Evolutionary conservation across 1,140 invertebrate genomes (phyloP).

Genomic region (Eumaeus atala): DNA sequence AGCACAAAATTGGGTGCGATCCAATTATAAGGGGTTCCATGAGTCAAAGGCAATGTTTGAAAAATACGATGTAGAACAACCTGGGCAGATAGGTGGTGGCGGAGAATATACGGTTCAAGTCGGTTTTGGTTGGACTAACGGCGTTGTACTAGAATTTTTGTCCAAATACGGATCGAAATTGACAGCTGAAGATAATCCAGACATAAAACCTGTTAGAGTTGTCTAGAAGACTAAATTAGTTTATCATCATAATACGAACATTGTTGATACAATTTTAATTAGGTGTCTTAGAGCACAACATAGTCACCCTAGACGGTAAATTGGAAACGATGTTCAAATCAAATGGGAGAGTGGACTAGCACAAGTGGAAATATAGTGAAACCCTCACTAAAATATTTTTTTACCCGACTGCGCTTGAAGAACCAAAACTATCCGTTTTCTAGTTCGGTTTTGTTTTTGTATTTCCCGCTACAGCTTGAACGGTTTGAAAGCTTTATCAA

Average conservation of each 20-base stretch:
- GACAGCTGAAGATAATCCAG: conserved; percentile 5
- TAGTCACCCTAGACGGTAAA: no score
- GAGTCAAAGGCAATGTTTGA: conserved; percentile 13
- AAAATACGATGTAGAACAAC: conserved; percentile 12
- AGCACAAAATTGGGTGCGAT: conserved; percentile 13
- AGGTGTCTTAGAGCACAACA: neutral
- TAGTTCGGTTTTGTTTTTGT: no score
- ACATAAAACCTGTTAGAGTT: neutral
- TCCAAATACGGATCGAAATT: conserved; percentile 8
- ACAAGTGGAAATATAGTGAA: no score
- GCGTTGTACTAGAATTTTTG: conserved; percentile 13
- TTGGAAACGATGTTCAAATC: neutral
- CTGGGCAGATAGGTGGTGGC: conserved; percentile 10
- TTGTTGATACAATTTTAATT: neutral
- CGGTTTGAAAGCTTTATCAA: no score
- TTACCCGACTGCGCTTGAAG: no score
- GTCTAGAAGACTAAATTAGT: neutral
- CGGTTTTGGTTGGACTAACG: conserved; percentile 15
- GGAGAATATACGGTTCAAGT: conserved; percentile 13
- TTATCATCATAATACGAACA: neutral
- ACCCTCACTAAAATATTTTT: no score
- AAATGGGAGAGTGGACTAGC: neutral
- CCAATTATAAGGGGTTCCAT: conserved; percentile 7
- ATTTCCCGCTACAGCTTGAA: no score
- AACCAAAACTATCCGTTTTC: no score